Evolutionary conservation across 2,888 invertebrate species (phyloP), one percentile per base, ranked within the genome.

Genomic region (Drosophila mimica): DNA sequence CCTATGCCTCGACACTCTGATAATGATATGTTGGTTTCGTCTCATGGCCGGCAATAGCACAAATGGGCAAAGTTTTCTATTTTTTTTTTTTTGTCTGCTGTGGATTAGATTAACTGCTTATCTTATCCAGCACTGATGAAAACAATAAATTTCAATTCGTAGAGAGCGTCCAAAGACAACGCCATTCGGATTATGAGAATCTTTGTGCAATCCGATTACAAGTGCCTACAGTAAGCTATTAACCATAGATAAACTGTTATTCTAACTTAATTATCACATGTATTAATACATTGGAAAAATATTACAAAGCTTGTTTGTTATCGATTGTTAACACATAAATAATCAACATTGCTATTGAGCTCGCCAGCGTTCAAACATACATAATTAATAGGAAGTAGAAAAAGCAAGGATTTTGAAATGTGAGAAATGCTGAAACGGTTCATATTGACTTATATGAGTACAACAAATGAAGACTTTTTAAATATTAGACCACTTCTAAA

Each of bases 101-200:
- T 59, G 84, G 87, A 88, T 88, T 83, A 84, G 83, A 84, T 84
- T 86, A 70, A 63, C 30, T 20, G 28, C 69, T 82, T 83, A 88
- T 84, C 89, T 84, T 76, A 88, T 88, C 86, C 74, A 43, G 28
- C 25, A 49, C 28, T 34, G 15, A 20, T 8, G 28, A 28, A 38
- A 25, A 20, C 25, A n/a, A 54, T 36, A 51, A 17, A 31, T n/a
- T n/a, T 20, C 25, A 38, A 33, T 58, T 25, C 5, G 4, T 15
- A 25, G n/a, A 31, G 20, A 25, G 40, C n/a, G 51, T 60, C 28
- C 64, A 65, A 43, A 60, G 43, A 63, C 40, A 30, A 25, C 17
- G 9, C 25, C 25, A 30, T 36, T 30, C 38, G 56, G 8, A 38
- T 30, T 56, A 30, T 38, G n/a, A 38, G 38, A 56, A 56, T 8